Conservation (phyloP, 2,797 vertebrate genomes). For the Triplophysa bombifrons region DNA sequence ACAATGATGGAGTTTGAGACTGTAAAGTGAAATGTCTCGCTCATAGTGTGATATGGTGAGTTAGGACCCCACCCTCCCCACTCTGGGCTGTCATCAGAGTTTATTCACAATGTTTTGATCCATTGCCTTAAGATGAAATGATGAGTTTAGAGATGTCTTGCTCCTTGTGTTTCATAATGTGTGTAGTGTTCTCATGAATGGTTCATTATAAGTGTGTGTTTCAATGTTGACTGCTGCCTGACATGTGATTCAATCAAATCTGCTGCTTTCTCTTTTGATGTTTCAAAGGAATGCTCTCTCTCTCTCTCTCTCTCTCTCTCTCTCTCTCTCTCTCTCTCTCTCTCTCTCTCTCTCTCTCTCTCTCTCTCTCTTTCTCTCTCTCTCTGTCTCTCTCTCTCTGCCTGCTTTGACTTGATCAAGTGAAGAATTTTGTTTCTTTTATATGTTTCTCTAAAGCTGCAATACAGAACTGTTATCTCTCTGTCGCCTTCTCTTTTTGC, state of each 20-base stretch:
- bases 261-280: slow-evolving; percentile 63
- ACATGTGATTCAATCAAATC: slow-evolving; percentile 70
- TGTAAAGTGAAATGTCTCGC: neutral
- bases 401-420: neutral
- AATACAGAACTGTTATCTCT: too few relatives aligned
- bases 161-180: slow-evolving; percentile 41
- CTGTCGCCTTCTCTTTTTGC: too few relatives aligned
- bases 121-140: slow-evolving; percentile 38
- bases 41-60: neutral
- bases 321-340: too few relatives aligned
- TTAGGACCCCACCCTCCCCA: neutral
- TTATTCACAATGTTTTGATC: slow-evolving; percentile 22
- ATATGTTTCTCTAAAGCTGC: too few relatives aligned
- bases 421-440: neutral
- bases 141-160: slow-evolving; percentile 34
- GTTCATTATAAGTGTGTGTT: slow-evolving; percentile 64
- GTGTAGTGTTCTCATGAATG: slow-evolving; percentile 68
- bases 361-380: too few relatives aligned
- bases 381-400: too few relatives aligned
- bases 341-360: too few relatives aligned
- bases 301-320: neutral
- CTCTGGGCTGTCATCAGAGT: neutral
- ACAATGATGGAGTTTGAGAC: too few relatives aligned
- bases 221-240: slow-evolving; percentile 50
- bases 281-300: slow-evolving; percentile 35